Conservation (phyloP, 1,140 invertebrate genomes). For the Plutomurus gul region DNA sequence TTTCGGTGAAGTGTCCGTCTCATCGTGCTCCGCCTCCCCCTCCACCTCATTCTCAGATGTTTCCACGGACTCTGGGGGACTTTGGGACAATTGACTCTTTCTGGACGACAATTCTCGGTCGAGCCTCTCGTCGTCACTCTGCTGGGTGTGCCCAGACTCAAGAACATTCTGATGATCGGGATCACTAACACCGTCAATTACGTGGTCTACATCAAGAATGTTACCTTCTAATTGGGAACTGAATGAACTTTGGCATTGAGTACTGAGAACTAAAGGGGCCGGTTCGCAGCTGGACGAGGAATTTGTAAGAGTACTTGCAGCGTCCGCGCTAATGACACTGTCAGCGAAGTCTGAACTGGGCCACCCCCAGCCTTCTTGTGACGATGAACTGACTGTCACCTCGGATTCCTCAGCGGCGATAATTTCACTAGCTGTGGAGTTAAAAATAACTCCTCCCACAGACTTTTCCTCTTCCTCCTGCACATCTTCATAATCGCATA, state of each 20-base stretch:
- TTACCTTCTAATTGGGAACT: too few species aligned
- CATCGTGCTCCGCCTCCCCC: too few species aligned
- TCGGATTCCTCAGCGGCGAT: background rate
- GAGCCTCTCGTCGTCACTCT: too few species aligned
- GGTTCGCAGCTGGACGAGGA: background rate
- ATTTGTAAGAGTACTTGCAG: background rate
- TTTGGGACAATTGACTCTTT: constrained; percentile 1
- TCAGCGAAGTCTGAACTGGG: background rate
- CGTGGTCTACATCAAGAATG: too few species aligned
- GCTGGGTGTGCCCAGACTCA: too few species aligned
- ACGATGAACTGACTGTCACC: background rate
- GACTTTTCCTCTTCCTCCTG: constrained; percentile 1
- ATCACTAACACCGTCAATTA: too few species aligned
- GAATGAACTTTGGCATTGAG: too few species aligned
- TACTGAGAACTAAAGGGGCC: background rate
- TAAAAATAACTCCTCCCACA: background rate
- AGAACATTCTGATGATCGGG: too few species aligned
- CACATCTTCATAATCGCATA: background rate
- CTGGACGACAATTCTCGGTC: too few species aligned
- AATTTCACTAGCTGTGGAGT: background rate
- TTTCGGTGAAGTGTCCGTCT: background rate
- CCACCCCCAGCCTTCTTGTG: background rate
- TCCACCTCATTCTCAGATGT: background rate
- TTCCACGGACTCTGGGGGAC: background rate
- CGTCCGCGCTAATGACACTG: constrained; percentile 8